These are phyloP conservation scores for Oreocharis arfaki DNA, from an alignment of 2,113 vertebrate genomes.

Conservation along the genomic window DNA sequence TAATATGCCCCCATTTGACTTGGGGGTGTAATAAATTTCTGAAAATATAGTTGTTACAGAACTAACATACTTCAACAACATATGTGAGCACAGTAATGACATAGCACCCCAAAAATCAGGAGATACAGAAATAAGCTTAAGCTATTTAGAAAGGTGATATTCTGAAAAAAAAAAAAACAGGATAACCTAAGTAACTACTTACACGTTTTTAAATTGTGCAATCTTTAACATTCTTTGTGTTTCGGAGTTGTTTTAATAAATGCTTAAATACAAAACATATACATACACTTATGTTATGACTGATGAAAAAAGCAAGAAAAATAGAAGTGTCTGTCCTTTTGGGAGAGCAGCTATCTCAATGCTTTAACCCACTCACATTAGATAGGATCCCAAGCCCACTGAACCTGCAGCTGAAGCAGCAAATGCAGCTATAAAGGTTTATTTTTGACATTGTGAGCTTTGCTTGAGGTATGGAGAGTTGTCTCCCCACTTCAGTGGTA, in stretches of 20 bases:
- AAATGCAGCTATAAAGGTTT: background rate
- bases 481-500: background rate
- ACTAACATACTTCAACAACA: background rate
- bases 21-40: background rate
- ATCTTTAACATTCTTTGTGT: background rate
- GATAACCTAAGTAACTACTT: background rate
- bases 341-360: background rate
- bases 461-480: background rate
- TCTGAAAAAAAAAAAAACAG: background rate
- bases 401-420: background rate
- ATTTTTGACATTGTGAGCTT: background rate
- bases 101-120: background rate
- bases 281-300: rapidly evolving
- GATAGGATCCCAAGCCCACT: background rate
- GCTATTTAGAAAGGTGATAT: background rate
- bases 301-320: background rate
- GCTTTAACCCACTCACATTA: background rate
- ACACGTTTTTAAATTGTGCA: background rate
- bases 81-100: background rate
- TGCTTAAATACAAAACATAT: background rate
- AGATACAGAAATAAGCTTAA: background rate
- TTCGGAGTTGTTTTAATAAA: background rate
- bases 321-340: background rate
- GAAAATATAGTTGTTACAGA: background rate
- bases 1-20: background rate